Percentiles rank a stretch among this genome's conserved stretches.
Conservation (phyloP, 2,113 vertebrate genomes). For the Cervus canadensis region DNA sequence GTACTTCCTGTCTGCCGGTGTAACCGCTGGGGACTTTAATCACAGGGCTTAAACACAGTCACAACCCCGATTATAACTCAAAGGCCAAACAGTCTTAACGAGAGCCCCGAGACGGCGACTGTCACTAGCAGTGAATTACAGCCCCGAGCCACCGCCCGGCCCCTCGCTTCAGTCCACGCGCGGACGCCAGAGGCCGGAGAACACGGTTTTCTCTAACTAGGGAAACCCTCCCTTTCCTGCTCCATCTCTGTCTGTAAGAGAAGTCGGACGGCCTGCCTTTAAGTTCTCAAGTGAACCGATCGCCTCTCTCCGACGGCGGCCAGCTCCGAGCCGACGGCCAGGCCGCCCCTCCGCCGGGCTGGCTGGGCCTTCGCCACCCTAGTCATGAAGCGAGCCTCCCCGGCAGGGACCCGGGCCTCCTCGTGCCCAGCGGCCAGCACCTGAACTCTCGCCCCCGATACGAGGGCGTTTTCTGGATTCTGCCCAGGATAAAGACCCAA, state of each 20-base stretch:
- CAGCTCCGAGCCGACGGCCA: background rate
- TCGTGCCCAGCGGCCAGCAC: background rate
- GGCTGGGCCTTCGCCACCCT: accelerated
- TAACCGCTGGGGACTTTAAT: background rate
- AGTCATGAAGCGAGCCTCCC: accelerated
- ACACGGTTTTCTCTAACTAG: accelerated
- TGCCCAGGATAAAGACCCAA: background rate
- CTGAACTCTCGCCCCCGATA: accelerated
- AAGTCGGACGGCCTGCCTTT: accelerated
- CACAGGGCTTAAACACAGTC: background rate
- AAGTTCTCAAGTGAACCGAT: background rate
- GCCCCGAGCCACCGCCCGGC: background rate
- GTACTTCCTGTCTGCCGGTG: background rate
- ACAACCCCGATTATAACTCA: background rate
- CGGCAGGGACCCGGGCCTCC: background rate
- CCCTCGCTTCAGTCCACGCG: background rate
- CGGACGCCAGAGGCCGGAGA: background rate
- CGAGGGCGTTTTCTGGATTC: background rate
- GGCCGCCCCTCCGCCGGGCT: background rate
- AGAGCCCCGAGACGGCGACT: background rate
- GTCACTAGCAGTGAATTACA: background rate
- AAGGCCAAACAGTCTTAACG: background rate
- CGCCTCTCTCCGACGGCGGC: accelerated
- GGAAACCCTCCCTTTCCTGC: background rate
- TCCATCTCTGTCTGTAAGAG: background rate